Evolutionary conservation across 1,140 invertebrate genomes (phyloP), one percentile per base, ranked within the genome.

Genomic region (Scylla paramamosain): DNA sequence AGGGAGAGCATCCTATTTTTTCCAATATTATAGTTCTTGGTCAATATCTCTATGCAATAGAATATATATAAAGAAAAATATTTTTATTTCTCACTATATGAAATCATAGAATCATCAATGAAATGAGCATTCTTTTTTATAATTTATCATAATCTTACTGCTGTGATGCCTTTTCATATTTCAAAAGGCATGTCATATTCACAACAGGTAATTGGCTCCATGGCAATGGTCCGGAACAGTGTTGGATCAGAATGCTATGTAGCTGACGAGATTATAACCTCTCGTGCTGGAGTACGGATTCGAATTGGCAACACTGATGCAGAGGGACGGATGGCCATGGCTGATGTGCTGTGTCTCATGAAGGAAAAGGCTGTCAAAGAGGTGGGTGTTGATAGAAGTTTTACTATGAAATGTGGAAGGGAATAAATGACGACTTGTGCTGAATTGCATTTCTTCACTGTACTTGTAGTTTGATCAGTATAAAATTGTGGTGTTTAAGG

Each of bases 261-360:
- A 0, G 96, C 98, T 93, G 99, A 99, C 97, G 99, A 99, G 97
- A 97, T 99, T 29, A 98, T 99, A 88, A 98, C 98, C 7, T 98
- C 98, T 0, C 98, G 98, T 95, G 98, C 99, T 84, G 99, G 95
- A 0, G 96, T 96, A n/a, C 46, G 98, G 52, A 98, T 99, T 0
- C 97, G 99, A 92, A 98, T 99, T 91, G 98, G 98, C 0, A 99
- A 99, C 96, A 99, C 99, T 12, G 99, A 99, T 97, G 99, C 99
- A 83, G 99, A 99, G 97, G 99, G 99, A 0, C 97, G 99, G 39
- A 98, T 99, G 97, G 98, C 98, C 12, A 99, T 99, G 99, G 98
- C 98, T 25, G 99, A 99, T 97, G 98, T 98, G 6, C 97, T 99
- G 7, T 99, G 98, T 96, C 97, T 98, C 97, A 96, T 96, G 96